Percentiles rank a stretch among this genome's conserved stretches.
Conservation (phyloP, 2,888 invertebrate species). For the Nemotelus nigrinus region DNA sequence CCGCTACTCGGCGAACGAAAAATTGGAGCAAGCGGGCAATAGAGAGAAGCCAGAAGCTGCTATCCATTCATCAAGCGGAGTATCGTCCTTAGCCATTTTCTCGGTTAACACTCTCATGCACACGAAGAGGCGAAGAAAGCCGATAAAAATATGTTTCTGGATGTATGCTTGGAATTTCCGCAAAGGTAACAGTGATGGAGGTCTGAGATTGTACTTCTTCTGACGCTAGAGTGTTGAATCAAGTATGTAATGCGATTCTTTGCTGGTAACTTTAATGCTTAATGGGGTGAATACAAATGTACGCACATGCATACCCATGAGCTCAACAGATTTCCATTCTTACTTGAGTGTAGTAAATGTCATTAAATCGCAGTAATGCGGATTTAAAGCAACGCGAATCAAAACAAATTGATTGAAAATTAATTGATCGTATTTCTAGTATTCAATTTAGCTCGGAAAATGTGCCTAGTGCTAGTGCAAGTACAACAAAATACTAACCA, state of each 20-base stretch:
- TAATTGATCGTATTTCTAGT: no score
- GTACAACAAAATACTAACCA: no score
- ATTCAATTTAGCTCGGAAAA: no score
- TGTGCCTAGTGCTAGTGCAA: no score
- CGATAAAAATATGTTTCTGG: slow-evolving; percentile 10
- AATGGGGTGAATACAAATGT: no score
- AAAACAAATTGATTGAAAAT: no score
- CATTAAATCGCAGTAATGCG: no score
- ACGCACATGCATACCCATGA: no score
- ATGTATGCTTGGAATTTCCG: slow-evolving; percentile 11
- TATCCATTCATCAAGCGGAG: slow-evolving; percentile 13
- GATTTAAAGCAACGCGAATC: no score
- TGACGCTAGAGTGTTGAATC: background rate
- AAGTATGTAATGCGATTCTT: background rate
- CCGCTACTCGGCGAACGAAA: background rate
- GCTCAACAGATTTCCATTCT: no score
- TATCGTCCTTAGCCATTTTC: slow-evolving; percentile 26
- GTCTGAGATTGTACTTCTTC: slow-evolving; percentile 5
- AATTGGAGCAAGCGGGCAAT: slow-evolving; percentile 6
- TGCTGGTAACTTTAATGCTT: no score
- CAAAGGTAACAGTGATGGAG: slow-evolving; percentile 1
- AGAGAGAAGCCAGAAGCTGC: slow-evolving; percentile 10
- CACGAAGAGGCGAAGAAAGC: slow-evolving; percentile 2
- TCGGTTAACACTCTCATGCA: slow-evolving; percentile 1
- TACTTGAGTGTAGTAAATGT: no score